Evolutionary conservation across 92 coral and sea anemone species (phyloP), one percentile per base, ranked within the genome.

Genomic region (Zoanthus sansibaricus): DNA sequence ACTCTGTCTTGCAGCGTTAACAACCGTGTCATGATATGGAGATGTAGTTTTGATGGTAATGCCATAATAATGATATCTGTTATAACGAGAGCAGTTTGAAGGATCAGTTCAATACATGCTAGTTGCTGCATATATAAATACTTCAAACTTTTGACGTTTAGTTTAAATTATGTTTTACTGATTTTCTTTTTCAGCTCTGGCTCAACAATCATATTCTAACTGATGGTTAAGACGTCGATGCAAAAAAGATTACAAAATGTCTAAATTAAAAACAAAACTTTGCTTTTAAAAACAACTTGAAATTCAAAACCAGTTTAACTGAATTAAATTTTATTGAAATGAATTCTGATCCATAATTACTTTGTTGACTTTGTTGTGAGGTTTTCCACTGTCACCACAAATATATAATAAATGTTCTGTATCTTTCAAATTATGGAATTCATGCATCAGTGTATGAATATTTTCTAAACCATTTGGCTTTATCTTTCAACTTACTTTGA

Each of bases 11-110:
- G 98, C 99, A 11, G 95, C 96, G 75, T 97, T 95, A 37, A 97
- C 91, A 20, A 97, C 96, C 0, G 99, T 92, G 33, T 97, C 99
- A 56, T 97, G 98, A 62, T 97, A 97, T n/a, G 98, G 98, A 1
- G 99, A 97, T 9, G 96, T 92, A 9, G 96, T 61, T 83, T 97
- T 95, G 69, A 97, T 97, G 16, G 99, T 97, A 83, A 97, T 97
- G 2, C 99, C 99, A 88, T 97, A 97, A 79, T 97, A 97, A 62
- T 97, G 99, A 64, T 97, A 97, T 88, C 99, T 97, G 88, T n/a
- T 25, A n/a, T 69, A 71, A 52, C 20, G 76, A 45, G 21, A 82
- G 51, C 9, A 20, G 6, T 83, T 54, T 52, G 52, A 46, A 30
- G n/a, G 12, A 55, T 73, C 87, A 69, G 54, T 51, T 49, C 56